These are phyloP conservation scores for Ephydatia muelleri DNA, from an alignment of 37 sponge, comb jelly and placozoan species.

Conservation along the genomic window DNA sequence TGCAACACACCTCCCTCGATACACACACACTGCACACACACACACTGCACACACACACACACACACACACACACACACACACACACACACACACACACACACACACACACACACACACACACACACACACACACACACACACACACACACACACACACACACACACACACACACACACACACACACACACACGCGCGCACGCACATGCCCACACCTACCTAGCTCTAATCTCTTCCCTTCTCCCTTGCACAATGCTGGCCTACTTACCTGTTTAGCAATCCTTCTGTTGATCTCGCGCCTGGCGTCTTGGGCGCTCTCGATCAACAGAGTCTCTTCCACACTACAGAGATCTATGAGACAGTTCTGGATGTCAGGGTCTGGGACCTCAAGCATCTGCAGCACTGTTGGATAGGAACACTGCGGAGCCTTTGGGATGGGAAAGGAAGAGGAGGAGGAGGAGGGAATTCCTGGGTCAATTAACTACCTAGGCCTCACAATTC, in stretches of 20 bases:
- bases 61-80: conserved; percentile 2
- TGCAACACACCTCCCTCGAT: not conserved
- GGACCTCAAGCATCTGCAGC: conserved; percentile 59
- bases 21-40: not conserved
- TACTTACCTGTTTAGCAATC: conserved; percentile 11
- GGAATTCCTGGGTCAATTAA: not conserved
- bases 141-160: conserved; percentile 8
- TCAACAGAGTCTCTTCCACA: conserved; percentile 44
- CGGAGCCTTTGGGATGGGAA: conserved; percentile 20
- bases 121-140: conserved; percentile 15
- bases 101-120: not conserved
- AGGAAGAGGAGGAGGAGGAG: not conserved
- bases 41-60: not conserved
- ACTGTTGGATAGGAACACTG: conserved; percentile 63
- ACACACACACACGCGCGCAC: not conserved
- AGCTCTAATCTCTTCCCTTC: too few relatives aligned
- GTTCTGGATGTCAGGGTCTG: conserved; percentile 70
- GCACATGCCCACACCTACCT: not conserved
- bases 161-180: conserved; percentile 19
- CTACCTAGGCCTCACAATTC: not conserved
- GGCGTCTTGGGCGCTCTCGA: conserved; percentile 39
- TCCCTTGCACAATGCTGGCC: too few relatives aligned
- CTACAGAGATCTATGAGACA: conserved; percentile 62
- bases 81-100: conserved; percentile 1
- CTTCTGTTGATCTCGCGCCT: conserved; percentile 28